Evolutionary conservation across 2,888 invertebrate genomes (phyloP).

Genomic region (Agrenia bidenticulata): DNA sequence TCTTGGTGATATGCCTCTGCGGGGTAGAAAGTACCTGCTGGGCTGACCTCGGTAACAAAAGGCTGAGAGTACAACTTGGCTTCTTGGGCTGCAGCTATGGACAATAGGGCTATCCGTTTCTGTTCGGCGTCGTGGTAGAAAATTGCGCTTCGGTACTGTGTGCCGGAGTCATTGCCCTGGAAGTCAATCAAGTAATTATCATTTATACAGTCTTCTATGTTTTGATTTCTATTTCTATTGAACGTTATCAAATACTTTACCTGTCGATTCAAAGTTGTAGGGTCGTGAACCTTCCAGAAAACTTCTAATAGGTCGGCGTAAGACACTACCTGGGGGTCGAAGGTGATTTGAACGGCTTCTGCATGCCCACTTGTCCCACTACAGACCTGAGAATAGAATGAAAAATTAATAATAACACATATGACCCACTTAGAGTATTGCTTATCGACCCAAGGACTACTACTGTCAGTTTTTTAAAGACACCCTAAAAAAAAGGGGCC

Average conservation of each 20-base stretch:
- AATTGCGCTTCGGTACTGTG: constrained; percentile 83
- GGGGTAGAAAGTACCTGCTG: constrained; percentile 78
- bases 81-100: constrained; percentile 57
- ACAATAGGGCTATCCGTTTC: constrained; percentile 69
- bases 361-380: constrained; percentile 59
- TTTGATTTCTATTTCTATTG: no score
- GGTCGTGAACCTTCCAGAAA: constrained; percentile 93
- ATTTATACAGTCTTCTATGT: no score
- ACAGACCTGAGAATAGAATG: constrained; percentile 37
- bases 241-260: constrained; percentile 56
- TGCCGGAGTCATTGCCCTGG: constrained; percentile 40
- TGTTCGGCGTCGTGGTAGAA: constrained; percentile 88
- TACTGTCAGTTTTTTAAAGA: no score
- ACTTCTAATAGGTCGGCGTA: constrained; percentile 75
- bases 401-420: neutral
- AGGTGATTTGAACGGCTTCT: constrained; percentile 89
- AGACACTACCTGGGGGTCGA: constrained; percentile 75
- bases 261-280: constrained; percentile 76
- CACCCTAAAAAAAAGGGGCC: no score
- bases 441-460: no score
- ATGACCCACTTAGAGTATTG: no score
- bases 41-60: constrained; percentile 74
- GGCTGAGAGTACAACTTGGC: constrained; percentile 56
- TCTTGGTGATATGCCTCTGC: constrained; percentile 67
- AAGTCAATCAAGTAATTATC: neutral